A percentile compares a stretch with the other conserved stretches of the same genome.
Conservation (phyloP, 2,797 vertebrate genomes). For the Myotis myotis region DNA sequence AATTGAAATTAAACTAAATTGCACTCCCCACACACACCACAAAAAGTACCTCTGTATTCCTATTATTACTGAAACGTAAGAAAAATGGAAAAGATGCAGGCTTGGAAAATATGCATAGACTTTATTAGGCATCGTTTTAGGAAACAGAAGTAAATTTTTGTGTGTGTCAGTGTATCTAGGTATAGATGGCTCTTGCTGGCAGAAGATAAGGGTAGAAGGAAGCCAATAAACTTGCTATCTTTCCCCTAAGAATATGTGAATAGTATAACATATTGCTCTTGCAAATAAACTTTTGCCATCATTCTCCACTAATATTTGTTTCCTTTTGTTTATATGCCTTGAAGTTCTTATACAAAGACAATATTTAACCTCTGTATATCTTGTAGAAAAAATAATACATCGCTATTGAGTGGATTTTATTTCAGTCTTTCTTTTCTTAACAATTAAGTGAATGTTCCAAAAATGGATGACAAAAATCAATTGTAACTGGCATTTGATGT, state of each 20-base stretch:
- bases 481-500: background rate
- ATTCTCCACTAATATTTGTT: background rate
- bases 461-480: conserved; percentile 4
- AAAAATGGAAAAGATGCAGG: background rate
- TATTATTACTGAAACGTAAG: conserved; percentile 15
- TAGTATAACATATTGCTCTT: conserved; percentile 22
- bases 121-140: conserved; percentile 33
- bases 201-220: conserved; percentile 15
- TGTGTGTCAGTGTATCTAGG: background rate
- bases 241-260: conserved; percentile 49
- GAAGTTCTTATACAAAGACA: background rate
- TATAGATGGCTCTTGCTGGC: conserved; percentile 50
- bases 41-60: background rate
- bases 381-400: background rate
- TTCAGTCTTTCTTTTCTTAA: background rate
- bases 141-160: conserved; percentile 32
- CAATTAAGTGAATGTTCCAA: background rate
- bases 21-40: background rate
- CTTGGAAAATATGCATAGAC: background rate
- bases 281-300: conserved; percentile 6
- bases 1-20: conserved; percentile 1
- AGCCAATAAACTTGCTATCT: conserved; percentile 43
- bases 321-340: background rate
- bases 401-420: background rate
- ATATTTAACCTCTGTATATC: background rate